A percentile compares a stretch with the other conserved stretches of the same genome.
These are phyloP conservation scores for Piprites chloris DNA, from an alignment of 2,113 vertebrate genomes.

Conservation along the genomic window DNA sequence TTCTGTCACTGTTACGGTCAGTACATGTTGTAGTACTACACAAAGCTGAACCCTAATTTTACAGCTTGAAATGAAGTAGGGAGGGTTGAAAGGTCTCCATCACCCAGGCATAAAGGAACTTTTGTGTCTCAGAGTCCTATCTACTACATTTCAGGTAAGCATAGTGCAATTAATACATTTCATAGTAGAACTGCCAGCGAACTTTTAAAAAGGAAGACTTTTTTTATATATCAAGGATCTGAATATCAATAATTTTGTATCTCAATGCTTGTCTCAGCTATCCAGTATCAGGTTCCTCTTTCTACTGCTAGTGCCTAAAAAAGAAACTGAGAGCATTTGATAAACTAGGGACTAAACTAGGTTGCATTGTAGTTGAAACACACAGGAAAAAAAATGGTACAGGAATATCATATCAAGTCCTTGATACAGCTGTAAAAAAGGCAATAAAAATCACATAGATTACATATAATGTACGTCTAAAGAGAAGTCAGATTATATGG, in stretches of 20 bases:
- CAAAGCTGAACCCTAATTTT: background rate
- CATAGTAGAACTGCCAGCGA: background rate
- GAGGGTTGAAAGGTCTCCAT: background rate
- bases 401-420: background rate
- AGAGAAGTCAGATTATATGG: background rate
- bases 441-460: background rate
- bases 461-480: background rate
- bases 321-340: background rate
- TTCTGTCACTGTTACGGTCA: rapidly evolving
- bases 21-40: background rate
- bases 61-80: background rate
- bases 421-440: background rate
- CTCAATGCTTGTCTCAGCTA: background rate
- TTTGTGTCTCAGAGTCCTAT: background rate
- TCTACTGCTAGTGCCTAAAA: background rate
- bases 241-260: background rate
- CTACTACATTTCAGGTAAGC: background rate
- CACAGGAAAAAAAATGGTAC: background rate
- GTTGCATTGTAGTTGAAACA: background rate
- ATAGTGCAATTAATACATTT: background rate
- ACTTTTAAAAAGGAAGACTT: background rate
- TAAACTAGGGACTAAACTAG: background rate
- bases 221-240: background rate
- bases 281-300: background rate
- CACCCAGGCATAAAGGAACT: background rate